A percentile compares a stretch with the other conserved stretches of the same genome.
Conservation (phyloP, 2,888 invertebrate species). For the Papilio gigon region DNA sequence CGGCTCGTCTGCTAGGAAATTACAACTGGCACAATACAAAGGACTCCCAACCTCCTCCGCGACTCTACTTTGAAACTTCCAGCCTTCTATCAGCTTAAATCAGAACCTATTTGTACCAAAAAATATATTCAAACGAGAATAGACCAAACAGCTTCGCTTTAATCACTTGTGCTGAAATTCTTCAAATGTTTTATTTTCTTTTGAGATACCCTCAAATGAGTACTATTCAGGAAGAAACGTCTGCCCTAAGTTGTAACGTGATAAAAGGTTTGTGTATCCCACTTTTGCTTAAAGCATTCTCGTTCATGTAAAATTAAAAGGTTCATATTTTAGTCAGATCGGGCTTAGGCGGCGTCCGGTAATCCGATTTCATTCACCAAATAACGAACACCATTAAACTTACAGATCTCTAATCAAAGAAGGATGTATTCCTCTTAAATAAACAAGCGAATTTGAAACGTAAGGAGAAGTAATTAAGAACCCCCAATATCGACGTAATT, state of each 20-base stretch:
- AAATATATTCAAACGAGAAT: background rate
- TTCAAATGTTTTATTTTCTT: background rate
- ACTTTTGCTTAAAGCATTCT: slow-evolving; percentile 39
- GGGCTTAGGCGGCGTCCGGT: slow-evolving; percentile 65
- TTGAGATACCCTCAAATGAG: background rate
- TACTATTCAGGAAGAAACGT: background rate
- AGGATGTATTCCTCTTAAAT: slow-evolving; percentile 44
- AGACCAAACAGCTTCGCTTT: background rate
- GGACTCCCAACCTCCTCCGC: slow-evolving; percentile 57
- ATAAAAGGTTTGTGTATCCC: slow-evolving; percentile 26
- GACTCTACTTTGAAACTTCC: slow-evolving; percentile 57
- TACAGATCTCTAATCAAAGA: slow-evolving; percentile 48
- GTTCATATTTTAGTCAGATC: slow-evolving; percentile 66
- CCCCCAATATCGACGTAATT: slow-evolving; percentile 15
- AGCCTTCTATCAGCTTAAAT: slow-evolving; percentile 44
- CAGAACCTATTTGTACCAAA: slow-evolving; percentile 35
- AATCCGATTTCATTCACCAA: slow-evolving; percentile 76
- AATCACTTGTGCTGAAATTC: background rate
- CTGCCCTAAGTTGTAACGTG: background rate
- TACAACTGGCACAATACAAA: slow-evolving; percentile 72
- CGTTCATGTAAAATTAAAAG: slow-evolving; percentile 62
- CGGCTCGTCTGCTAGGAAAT: slow-evolving; percentile 71
- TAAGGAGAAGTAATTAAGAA: slow-evolving; percentile 42
- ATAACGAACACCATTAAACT: slow-evolving; percentile 76
- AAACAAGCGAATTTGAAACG: slow-evolving; percentile 42